Percentiles rank a stretch among this genome's conserved stretches.
Conservation (phyloP, 2,113 vertebrate genomes). For the Sclerurus mexicanus region DNA sequence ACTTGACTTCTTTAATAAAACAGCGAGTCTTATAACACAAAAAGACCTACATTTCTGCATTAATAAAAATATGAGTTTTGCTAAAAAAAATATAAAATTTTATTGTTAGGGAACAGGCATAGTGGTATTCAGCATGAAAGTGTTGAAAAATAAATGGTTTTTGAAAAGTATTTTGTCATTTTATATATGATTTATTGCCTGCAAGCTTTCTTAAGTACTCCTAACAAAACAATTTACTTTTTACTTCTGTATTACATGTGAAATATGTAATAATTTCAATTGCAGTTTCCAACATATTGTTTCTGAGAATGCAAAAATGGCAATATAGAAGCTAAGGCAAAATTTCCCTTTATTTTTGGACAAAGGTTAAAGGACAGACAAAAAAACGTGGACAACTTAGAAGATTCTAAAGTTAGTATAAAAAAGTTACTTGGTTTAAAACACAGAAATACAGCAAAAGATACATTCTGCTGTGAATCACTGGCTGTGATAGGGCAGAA, state of each 20-base stretch:
- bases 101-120: not conserved
- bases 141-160: not conserved
- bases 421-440: not conserved
- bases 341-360: not conserved
- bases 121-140: not conserved
- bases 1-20: not conserved
- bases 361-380: not conserved
- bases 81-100: not conserved
- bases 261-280: not conserved
- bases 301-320: not conserved
- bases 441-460: not conserved
- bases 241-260: not conserved
- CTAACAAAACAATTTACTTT: not conserved
- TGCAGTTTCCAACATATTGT: not conserved
- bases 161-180: not conserved
- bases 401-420: not conserved
- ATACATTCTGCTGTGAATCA: not conserved
- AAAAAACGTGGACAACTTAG: not conserved
- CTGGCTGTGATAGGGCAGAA: slow-evolving; percentile 13
- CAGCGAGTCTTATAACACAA: not conserved
- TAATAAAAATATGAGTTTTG: not conserved
- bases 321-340: not conserved
- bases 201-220: not conserved
- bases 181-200: not conserved
- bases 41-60: not conserved